These are phyloP conservation scores for Morphnarchus princeps DNA, from an alignment of 2,113 vertebrate species.

Conservation along the genomic window DNA sequence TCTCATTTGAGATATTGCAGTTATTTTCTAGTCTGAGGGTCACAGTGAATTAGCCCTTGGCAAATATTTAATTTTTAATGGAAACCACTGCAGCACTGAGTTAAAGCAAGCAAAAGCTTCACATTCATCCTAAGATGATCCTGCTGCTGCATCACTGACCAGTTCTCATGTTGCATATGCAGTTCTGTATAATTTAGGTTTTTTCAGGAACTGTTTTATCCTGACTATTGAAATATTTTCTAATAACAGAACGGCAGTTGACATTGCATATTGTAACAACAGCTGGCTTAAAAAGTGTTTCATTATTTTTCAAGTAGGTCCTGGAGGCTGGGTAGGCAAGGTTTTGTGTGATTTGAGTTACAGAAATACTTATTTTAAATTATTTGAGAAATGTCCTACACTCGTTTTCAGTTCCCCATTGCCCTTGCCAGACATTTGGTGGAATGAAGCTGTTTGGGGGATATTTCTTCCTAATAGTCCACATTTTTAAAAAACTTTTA, in stretches of 20 bases:
- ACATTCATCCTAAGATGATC: not conserved
- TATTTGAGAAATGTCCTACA: not conserved
- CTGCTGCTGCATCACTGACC: not conserved
- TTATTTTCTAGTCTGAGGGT: constrained; percentile 43
- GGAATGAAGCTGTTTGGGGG: not conserved
- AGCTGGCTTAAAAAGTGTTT: not conserved
- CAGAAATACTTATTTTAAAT: not conserved
- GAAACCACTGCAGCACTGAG: not conserved
- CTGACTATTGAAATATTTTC: not conserved
- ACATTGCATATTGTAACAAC: not conserved
- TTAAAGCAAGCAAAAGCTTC: not conserved
- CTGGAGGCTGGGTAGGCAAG: not conserved
- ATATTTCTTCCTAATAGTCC: constrained; percentile 6
- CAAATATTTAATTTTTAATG: constrained; percentile 53
- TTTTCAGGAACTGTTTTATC: not conserved
- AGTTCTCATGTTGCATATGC: not conserved
- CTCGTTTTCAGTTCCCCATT: not conserved
- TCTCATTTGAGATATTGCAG: constrained; percentile 4
- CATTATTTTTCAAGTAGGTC: not conserved
- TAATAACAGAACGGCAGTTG: not conserved
- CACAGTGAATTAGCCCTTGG: constrained; percentile 40
- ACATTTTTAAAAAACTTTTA: not conserved
- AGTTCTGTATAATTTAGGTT: not conserved
- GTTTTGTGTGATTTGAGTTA: not conserved
- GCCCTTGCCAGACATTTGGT: not conserved